A percentile compares a stretch with the other conserved stretches of the same genome.
Evolutionary conservation across 2,113 vertebrate species (phyloP).

Genomic region (Pluvianellus socialis): DNA sequence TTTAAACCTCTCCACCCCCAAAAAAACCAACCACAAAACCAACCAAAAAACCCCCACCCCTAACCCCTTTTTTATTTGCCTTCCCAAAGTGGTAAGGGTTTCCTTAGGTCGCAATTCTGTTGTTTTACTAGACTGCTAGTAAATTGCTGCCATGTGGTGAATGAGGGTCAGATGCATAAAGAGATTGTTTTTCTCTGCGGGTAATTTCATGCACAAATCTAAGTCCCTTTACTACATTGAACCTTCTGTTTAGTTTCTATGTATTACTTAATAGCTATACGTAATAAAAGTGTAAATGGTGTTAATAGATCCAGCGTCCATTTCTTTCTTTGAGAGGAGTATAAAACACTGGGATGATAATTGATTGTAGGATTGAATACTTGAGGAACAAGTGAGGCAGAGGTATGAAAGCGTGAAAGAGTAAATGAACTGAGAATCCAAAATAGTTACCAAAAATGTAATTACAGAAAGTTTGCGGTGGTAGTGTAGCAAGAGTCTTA

Average conservation of each 20-base stretch:
- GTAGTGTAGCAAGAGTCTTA: not conserved
- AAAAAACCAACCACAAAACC: not conserved
- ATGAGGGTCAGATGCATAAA: not conserved
- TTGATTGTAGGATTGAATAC: not conserved
- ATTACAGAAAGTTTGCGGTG: not conserved
- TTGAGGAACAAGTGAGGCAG: not conserved
- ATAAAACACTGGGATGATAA: not conserved
- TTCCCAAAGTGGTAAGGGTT: not conserved
- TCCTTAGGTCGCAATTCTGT: not conserved
- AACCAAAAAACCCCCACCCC: not conserved
- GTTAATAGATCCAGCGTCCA: not conserved
- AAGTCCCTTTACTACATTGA: not conserved
- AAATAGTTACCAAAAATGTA: not conserved
- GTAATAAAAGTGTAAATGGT: not conserved
- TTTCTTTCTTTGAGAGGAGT: not conserved
- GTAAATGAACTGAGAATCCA: not conserved
- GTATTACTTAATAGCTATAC: not conserved
- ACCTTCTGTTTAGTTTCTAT: not conserved
- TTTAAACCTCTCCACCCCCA: rapidly evolving
- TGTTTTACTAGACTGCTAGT: not conserved
- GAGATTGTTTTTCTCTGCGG: not conserved
- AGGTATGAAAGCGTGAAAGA: not conserved
- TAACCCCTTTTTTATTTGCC: not conserved
- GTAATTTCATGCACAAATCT: not conserved
- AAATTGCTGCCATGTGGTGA: not conserved